Percentiles rank a stretch among this genome's conserved stretches.
Conservation (phyloP, 1,140 invertebrate genomes). For the Metaphire vulgaris region DNA sequence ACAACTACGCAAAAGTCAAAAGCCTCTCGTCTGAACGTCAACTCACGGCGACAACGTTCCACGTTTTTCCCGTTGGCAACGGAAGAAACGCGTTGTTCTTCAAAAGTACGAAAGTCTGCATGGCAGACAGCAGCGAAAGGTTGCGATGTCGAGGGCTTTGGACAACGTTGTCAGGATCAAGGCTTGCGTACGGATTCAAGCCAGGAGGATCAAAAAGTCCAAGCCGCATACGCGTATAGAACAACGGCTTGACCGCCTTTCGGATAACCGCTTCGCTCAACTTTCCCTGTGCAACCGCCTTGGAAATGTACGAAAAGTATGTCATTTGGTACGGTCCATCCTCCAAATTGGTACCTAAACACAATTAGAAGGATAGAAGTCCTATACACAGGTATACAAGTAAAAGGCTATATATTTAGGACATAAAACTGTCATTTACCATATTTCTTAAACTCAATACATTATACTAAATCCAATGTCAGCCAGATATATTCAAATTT, state of each 20-base stretch:
- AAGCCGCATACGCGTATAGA: slow-evolving; percentile 47
- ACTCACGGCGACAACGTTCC: slow-evolving; percentile 19
- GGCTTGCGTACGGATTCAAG: slow-evolving; percentile 38
- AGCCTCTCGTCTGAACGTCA: too few relatives aligned
- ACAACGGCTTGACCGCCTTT: slow-evolving; percentile 42
- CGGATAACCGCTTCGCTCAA: slow-evolving; percentile 24
- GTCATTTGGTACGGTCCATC: slow-evolving; percentile 10
- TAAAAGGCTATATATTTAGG: too few relatives aligned
- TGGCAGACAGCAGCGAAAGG: slow-evolving; percentile 36
- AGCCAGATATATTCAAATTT: too few relatives aligned
- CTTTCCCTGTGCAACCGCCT: slow-evolving; percentile 30
- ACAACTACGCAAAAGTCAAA: too few relatives aligned
- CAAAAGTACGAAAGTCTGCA: slow-evolving; percentile 41
- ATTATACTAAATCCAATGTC: too few relatives aligned
- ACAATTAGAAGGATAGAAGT: neutral
- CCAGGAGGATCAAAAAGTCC: slow-evolving; percentile 46
- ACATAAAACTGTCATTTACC: too few relatives aligned
- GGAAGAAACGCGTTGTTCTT: slow-evolving; percentile 41
- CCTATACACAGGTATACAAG: neutral
- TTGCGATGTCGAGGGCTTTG: slow-evolving; percentile 37
- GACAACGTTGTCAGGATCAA: slow-evolving; percentile 32
- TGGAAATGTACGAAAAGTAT: slow-evolving; percentile 9
- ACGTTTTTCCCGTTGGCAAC: slow-evolving; percentile 11
- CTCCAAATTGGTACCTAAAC: slow-evolving; percentile 30
- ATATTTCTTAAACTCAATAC: too few relatives aligned